These are phyloP conservation scores for Adela reaumurella DNA, from an alignment of 2,888 invertebrate species.

Conservation along the genomic window DNA sequence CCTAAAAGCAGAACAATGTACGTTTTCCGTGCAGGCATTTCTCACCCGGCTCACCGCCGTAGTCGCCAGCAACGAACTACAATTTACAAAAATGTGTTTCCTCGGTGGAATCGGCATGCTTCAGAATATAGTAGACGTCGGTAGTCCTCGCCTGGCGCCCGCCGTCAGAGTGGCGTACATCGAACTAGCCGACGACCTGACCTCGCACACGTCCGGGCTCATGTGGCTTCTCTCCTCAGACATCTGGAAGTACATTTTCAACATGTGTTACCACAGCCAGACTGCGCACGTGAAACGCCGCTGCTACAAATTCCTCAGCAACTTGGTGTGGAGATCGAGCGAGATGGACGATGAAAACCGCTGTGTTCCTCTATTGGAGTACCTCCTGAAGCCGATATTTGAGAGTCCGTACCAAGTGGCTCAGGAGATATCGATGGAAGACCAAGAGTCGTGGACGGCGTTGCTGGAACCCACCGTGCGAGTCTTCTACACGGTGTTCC, in stretches of 20 bases:
- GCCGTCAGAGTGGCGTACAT: constrained; percentile 66
- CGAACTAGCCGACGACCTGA: constrained; percentile 57
- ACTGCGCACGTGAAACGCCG: constrained; percentile 70
- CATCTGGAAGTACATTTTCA: constrained; percentile 63
- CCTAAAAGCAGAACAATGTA: constrained; percentile 8
- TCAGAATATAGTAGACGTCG: constrained; percentile 23
- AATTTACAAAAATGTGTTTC: constrained; percentile 53
- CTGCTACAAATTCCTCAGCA: constrained; percentile 60
- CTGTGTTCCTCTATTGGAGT: constrained; percentile 51
- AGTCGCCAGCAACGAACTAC: constrained; percentile 54
- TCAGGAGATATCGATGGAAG: constrained; percentile 42
- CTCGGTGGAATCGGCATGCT: constrained; percentile 19
- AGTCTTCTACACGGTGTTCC: constrained; percentile 52
- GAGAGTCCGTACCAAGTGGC: constrained; percentile 50
- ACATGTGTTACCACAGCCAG: constrained; percentile 60
- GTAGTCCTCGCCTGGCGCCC: constrained; percentile 39
- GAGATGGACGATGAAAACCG: constrained; percentile 42
- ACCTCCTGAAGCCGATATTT: constrained; percentile 57
- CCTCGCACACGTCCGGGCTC: constrained; percentile 61
- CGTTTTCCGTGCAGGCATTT: constrained; percentile 54
- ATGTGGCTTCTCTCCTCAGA: constrained; percentile 61
- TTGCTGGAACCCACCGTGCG: constrained; percentile 55
- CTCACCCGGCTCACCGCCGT: constrained; percentile 61
- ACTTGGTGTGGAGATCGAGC: constrained; percentile 54
- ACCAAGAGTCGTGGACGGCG: constrained; percentile 47